Base-by-base conservation (phyloP, 2,888 invertebrate genomes). In the Pachycephus smyrnensis region DNA sequence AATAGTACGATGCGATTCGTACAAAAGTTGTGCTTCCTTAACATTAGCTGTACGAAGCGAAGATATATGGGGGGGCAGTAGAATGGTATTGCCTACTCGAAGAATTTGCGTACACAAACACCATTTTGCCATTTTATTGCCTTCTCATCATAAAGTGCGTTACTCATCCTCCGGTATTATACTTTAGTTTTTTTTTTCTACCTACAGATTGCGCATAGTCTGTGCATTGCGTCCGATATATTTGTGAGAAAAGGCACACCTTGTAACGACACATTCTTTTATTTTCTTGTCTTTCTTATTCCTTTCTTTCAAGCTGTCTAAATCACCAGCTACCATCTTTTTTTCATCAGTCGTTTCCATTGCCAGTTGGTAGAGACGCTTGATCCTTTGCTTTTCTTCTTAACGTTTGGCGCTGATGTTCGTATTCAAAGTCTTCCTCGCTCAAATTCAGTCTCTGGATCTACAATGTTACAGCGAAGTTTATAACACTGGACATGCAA, bases 341-440 rank as follows among this genome's bases (percentile, higher is more conserved):
- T 83, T 79, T 76, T 79, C 81, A 79, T 81, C 79, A 83, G 82
- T 88, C 87, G 82, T 83, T 82, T 77, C 86, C 85, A 82, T 88
- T 90, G 81, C 85, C 85, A 85, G 84, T 82, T 79, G 88, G 84
- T 76, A 86, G 84, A 55, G 84, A 82, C 75, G 85, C 80, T 82
- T 88, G 88, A 81, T 90, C 89, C 77, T 88, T 90, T 76, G 89
- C 86, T 84, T 90, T 93, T 82, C 95, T 93, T 82, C 94, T 93
- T 80, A 94, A 93, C 69, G 94, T 94, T 92, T 98, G 98, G 85
- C 96, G 93, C 89, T 96, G 96, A 92, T 98, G 98, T 91, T 98
- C 98, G 85, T 96, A 94, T 92, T 97, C 96, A 91, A 98, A 97
- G 92, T 98, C 98, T 89, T 96, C 95, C 90, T 98, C 97, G 12